Evolutionary conservation across 2,888 invertebrate genomes (phyloP).

Genomic region (Hyposoter didymator): DNA sequence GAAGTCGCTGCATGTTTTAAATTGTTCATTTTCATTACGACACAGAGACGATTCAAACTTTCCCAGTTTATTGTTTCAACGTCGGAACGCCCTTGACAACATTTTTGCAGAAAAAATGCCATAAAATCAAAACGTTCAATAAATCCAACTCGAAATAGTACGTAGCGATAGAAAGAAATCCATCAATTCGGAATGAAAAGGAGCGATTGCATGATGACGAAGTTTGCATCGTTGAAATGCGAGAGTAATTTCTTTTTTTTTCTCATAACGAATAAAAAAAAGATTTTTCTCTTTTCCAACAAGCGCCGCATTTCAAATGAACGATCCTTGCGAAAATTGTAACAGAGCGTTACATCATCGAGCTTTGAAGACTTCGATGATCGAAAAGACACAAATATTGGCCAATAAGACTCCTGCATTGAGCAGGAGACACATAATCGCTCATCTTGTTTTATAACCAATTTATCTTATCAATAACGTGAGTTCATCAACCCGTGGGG

Average conservation of each 20-base stretch:
- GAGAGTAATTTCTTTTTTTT: too few species aligned
- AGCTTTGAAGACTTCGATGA: not conserved
- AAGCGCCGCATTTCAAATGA: not conserved
- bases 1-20: not conserved
- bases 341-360: not conserved
- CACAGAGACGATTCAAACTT: not conserved
- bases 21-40: not conserved
- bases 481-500: conserved; percentile 69
- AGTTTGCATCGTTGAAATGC: too few species aligned
- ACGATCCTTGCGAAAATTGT: not conserved
- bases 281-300: not conserved
- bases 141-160: too few species aligned
- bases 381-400: not conserved
- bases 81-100: not conserved
- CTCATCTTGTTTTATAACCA: not conserved
- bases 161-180: too few species aligned
- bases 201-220: too few species aligned
- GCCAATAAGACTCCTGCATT: not conserved
- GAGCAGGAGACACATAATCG: not conserved
- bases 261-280: too few species aligned
- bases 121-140: not conserved
- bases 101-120: not conserved
- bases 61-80: not conserved
- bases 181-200: too few species aligned
- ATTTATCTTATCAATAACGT: conserved; percentile 33